Conservation (phyloP, 2,797 vertebrate species). For the Salarias fasciatus region DNA sequence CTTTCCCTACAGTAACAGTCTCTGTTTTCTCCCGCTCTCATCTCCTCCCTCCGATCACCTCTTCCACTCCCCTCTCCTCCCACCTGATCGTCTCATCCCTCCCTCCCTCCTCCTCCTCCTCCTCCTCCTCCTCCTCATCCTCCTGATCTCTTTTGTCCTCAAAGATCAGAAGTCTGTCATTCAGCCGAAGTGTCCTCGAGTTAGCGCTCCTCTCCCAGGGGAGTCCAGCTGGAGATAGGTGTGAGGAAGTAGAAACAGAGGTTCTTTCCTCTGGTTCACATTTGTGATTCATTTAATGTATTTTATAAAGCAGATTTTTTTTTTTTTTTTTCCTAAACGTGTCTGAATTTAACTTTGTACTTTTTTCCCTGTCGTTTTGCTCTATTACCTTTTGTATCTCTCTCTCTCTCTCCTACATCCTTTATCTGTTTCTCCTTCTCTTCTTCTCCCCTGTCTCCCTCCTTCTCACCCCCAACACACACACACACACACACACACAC, state of each 20-base stretch:
- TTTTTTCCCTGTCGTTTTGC: constrained; percentile 60
- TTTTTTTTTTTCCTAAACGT: neutral
- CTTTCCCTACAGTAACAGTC: constrained; percentile 63
- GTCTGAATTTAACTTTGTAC: constrained; percentile 19
- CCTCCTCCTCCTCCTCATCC: constrained; percentile 10
- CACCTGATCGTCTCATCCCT: constrained; percentile 32
- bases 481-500: neutral
- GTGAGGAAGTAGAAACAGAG: constrained; percentile 6
- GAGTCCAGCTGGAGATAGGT: constrained; percentile 13
- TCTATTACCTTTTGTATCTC: constrained; percentile 33
- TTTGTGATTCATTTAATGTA: neutral
- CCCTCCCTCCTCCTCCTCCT: constrained; percentile 15
- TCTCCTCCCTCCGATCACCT: constrained; percentile 21
- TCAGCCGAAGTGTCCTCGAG: constrained; percentile 23
- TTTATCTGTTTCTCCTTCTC: constrained; percentile 37
- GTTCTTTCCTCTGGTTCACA: constrained; percentile 3
- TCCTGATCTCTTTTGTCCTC: constrained; percentile 28
- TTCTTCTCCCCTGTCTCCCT: neutral
- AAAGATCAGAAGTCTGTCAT: constrained; percentile 54
- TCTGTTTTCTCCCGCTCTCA: constrained; percentile 33
- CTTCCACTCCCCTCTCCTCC: constrained; percentile 23
- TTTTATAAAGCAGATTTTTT: constrained; percentile 5
- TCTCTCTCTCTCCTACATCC: constrained; percentile 7
- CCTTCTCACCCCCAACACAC: neutral
- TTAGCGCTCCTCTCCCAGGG: constrained; percentile 14